Percentiles rank a stretch among this genome's conserved stretches.
These are phyloP conservation scores for Bos javanicus DNA, from an alignment of 2,113 vertebrate species.

Conservation along the genomic window DNA sequence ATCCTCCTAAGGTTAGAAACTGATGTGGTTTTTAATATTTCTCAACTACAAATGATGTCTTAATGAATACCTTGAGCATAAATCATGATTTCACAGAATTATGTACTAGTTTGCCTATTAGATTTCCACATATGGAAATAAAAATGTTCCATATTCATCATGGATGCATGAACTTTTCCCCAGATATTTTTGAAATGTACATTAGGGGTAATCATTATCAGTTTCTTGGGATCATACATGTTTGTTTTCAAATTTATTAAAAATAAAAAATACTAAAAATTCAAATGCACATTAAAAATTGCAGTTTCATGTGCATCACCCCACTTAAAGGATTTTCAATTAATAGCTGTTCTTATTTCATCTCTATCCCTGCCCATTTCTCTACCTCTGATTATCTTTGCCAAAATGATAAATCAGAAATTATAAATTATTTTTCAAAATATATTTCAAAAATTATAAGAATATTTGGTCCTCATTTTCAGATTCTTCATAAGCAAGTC, in stretches of 20 bases:
- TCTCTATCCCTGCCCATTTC: neutral
- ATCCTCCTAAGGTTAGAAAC: neutral
- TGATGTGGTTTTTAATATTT: slow-evolving; percentile 4
- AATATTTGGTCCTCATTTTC: neutral
- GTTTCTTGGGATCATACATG: neutral
- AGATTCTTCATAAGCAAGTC: neutral
- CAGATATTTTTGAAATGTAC: neutral
- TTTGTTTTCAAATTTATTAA: neutral
- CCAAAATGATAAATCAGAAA: neutral
- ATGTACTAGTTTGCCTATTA: neutral
- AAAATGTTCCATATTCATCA: neutral
- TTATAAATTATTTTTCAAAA: neutral
- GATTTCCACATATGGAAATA: neutral
- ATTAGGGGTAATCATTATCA: neutral
- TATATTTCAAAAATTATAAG: neutral
- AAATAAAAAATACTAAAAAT: neutral
- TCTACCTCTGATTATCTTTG: neutral
- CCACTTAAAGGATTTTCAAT: neutral
- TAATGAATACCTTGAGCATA: neutral
- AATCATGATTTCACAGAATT: neutral
- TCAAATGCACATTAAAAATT: neutral
- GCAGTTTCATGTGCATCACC: neutral
- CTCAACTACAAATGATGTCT: neutral
- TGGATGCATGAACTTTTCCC: neutral
- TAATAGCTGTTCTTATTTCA: neutral